A percentile compares a stretch with the other conserved stretches of the same genome.
phyloP scores from a whole-genome alignment of 2,888 invertebrate species.

The Epinotia bilunana region DNA sequence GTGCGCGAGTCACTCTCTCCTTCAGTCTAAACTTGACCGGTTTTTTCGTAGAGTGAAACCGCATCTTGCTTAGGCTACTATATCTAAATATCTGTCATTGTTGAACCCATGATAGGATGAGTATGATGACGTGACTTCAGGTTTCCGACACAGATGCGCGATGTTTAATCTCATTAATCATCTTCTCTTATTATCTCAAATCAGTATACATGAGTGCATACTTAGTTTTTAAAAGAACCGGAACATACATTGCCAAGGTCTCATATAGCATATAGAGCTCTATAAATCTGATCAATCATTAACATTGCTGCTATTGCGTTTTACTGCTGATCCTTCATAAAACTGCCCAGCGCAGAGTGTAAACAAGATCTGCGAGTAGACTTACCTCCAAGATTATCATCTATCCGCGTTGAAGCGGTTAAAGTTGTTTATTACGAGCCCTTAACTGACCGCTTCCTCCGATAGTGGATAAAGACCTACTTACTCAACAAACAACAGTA shows the following conservation, averaged over 20 bases:
- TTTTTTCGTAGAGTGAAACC: no score
- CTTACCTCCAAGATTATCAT: slow-evolving; percentile 21
- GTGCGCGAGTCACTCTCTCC: no score
- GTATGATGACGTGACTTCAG: slow-evolving; percentile 51
- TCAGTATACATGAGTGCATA: background rate
- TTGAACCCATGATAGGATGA: slow-evolving; percentile 64
- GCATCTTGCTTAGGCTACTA: background rate
- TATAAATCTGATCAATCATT: background rate
- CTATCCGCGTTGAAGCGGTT: slow-evolving; percentile 26
- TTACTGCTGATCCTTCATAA: background rate
- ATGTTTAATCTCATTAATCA: slow-evolving; percentile 27
- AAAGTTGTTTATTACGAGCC: slow-evolving; percentile 26
- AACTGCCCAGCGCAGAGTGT: background rate
- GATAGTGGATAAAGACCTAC: slow-evolving; percentile 23
- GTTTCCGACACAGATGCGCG: slow-evolving; percentile 52
- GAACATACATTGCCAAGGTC: background rate
- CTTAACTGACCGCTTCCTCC: slow-evolving; percentile 32
- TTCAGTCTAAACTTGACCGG: no score
- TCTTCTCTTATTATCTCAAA: background rate
- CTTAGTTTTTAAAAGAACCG: background rate
- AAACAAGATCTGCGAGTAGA: slow-evolving; percentile 14
- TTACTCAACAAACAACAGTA: slow-evolving; percentile 12
- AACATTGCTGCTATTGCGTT: background rate
- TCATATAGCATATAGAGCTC: background rate
- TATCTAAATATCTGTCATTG: slow-evolving; percentile 53